These are phyloP conservation scores for Platerodrilus igneus DNA, from an alignment of 2,888 invertebrate species.

Conservation along the genomic window DNA sequence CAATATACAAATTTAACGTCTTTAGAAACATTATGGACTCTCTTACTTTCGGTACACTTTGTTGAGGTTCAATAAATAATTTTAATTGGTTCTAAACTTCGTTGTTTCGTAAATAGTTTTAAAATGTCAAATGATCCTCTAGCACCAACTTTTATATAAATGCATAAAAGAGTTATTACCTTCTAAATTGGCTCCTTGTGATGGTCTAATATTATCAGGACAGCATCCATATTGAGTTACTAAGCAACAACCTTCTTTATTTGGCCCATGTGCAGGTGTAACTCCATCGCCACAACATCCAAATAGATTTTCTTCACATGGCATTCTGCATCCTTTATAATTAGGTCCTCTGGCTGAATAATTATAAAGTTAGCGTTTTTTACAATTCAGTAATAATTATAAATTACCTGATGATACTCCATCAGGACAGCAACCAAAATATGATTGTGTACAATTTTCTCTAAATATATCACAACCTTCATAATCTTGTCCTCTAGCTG, in stretches of 20 bases:
- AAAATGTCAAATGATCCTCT: not conserved
- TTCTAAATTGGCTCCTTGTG: slow-evolving; percentile 72
- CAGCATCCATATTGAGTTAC: slow-evolving; percentile 78
- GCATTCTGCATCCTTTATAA: slow-evolving; percentile 68
- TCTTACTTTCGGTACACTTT: no score
- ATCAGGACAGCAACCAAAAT: slow-evolving; percentile 73
- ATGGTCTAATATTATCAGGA: slow-evolving; percentile 78
- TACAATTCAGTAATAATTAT: no score
- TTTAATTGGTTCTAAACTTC: no score
- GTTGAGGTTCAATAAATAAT: no score
- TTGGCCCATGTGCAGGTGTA: slow-evolving; percentile 81
- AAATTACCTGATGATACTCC: slow-evolving; percentile 56
- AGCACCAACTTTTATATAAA: not conserved
- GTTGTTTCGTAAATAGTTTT: no score
- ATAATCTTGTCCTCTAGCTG: slow-evolving; percentile 59
- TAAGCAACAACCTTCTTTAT: slow-evolving; percentile 78
- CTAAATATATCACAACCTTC: slow-evolving; percentile 51
- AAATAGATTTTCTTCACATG: slow-evolving; percentile 63
- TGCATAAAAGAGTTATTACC: slow-evolving; percentile 40
- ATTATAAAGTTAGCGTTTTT: slow-evolving; percentile 10
- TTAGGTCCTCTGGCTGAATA: slow-evolving; percentile 61
- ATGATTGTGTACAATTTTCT: slow-evolving; percentile 54
- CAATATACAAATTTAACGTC: no score
- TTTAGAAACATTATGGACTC: no score
- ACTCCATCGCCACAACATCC: slow-evolving; percentile 86